Conservation (phyloP, 2,113 vertebrate genomes). For the Dendropsophus ebraccatus region DNA sequence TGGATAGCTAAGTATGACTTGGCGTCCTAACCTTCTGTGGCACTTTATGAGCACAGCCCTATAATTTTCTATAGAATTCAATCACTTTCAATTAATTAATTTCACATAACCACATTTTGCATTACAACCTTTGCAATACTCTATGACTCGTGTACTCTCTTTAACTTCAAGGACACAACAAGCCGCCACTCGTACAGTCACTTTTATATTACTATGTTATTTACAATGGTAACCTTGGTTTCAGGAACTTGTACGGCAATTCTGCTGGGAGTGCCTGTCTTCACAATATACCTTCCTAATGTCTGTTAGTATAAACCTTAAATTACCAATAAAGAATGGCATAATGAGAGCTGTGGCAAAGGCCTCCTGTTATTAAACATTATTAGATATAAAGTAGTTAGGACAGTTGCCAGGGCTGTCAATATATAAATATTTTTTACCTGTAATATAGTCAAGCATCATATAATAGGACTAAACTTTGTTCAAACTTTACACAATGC, state of each 20-base stretch:
- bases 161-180: constrained; percentile 11
- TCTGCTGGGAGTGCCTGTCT: background rate
- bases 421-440: too few relatives aligned
- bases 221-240: constrained; percentile 6
- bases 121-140: constrained; percentile 10
- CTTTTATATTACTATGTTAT: background rate
- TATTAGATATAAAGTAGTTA: too few relatives aligned
- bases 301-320: background rate
- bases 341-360: background rate
- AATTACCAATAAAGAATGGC: background rate
- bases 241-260: background rate
- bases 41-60: too few relatives aligned
- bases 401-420: too few relatives aligned
- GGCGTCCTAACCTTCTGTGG: background rate
- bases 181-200: background rate
- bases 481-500: too few relatives aligned
- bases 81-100: background rate
- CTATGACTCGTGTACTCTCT: background rate
- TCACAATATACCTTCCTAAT: background rate
- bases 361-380: background rate
- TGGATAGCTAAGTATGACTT: too few relatives aligned
- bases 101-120: constrained; percentile 18
- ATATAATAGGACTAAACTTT: too few relatives aligned
- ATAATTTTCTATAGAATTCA: background rate
- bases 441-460: too few relatives aligned